phyloP scores from a whole-genome alignment of 30 jellyfish, hydroid and myxozoan species.

The Aurelia sp. region DNA sequence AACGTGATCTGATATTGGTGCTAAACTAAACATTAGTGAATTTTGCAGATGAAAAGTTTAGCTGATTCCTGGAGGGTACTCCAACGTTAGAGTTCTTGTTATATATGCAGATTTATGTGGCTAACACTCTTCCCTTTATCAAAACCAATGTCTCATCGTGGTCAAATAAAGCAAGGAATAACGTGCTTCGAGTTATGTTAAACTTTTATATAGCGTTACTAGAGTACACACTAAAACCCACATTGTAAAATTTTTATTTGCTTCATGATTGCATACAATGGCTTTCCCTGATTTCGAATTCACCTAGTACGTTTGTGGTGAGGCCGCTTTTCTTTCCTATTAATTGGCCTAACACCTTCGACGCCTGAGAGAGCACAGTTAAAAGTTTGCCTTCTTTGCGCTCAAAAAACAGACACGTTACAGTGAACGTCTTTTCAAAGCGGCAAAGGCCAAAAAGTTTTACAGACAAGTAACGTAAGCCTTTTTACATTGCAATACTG shows the following conservation, averaged over 20 bases:
- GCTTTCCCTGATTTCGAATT: slow-evolving; percentile 33
- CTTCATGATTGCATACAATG: slow-evolving; percentile 26
- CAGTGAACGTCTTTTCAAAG: too few species aligned
- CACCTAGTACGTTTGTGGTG: slow-evolving; percentile 29
- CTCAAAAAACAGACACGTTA: too few species aligned
- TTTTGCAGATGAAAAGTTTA: too few species aligned
- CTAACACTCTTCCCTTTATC: slow-evolving; percentile 15
- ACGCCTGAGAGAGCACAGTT: too few species aligned
- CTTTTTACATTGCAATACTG: neutral
- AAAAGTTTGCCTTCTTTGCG: too few species aligned
- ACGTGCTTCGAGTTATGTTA: slow-evolving; percentile 13
- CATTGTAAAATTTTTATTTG: slow-evolving; percentile 26
- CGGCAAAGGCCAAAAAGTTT: too few species aligned
- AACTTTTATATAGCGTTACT: slow-evolving; percentile 15
- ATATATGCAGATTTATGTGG: neutral
- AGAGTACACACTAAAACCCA: slow-evolving; percentile 17
- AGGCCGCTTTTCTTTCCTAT: neutral
- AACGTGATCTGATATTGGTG: too few species aligned
- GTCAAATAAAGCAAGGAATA: neutral
- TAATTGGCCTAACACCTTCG: slow-evolving; percentile 9
- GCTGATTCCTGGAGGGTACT: too few species aligned
- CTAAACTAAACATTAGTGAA: too few species aligned
- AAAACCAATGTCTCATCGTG: slow-evolving; percentile 16
- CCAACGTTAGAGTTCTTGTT: too few species aligned
- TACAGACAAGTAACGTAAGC: neutral